Evolutionary conservation across 2,888 invertebrate species (phyloP), one percentile per base, ranked within the genome.

Genomic region (Phorcus lineatus): DNA sequence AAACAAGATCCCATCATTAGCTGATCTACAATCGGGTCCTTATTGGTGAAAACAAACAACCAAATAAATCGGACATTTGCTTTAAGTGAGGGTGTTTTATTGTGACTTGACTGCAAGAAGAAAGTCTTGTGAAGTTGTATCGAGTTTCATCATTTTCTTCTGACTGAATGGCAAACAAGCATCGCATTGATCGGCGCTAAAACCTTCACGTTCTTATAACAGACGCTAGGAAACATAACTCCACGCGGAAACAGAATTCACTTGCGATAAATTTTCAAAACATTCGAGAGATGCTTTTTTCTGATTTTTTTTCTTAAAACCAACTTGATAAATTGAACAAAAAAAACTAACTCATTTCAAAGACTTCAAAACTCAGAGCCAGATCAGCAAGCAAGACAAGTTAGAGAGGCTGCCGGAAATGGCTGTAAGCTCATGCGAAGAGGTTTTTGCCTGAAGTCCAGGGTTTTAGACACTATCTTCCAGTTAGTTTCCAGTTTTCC

Each of bases 41-140:
- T 36, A 70, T 70, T 70, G 70, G 70, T 36, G 70, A 70, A 70
- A 70, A 70, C 70, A 70, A 70, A 70, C 70, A 70, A 36, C 19
- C 70, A 70, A 70, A 70, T 70, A 70, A 31, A 70, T 70, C 36
- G 70, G 70, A 40, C 31, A 40, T 70, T 70, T 70, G 70, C 40
- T 31, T 40, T 70, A 70, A 70, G 70, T 70, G 70, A 36, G 70
- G 36, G 31, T 70, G 70, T 70, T 70, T 70, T 70, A 70, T 70
- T 70, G 70, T 70, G 70, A 70, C 70, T 70, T 36, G 19, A 36
- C 36, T 70, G 36, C 24, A 36, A 2, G 70, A 70, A 40, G 40
- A 70, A 36, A 36, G 28, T 36, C n/a, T 19, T 70, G 31, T 31
- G 70, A 70, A 70, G 70, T 36, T 36, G 31, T 70, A 31, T 70